These are phyloP conservation scores for Athripsodes cinereus DNA, from an alignment of 2,888 invertebrate genomes.

Conservation along the genomic window DNA sequence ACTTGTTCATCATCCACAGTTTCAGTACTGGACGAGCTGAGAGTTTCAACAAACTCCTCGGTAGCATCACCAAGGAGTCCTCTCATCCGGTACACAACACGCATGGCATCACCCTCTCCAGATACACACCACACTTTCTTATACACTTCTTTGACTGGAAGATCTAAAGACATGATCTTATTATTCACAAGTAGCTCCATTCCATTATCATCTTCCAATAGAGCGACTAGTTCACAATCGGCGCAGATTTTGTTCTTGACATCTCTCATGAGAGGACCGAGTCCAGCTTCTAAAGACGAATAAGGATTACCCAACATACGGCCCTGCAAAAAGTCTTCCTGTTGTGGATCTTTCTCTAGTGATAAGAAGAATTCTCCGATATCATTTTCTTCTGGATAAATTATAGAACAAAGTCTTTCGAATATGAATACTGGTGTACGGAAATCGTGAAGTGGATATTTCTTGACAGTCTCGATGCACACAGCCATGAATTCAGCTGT, in stretches of 20 bases:
- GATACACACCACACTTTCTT: slow-evolving; percentile 83
- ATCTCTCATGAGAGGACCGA: slow-evolving; percentile 96
- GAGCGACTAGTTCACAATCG: slow-evolving; percentile 96
- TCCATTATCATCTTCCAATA: slow-evolving; percentile 96
- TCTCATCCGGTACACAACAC: slow-evolving; percentile 95
- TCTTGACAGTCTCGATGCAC: slow-evolving; percentile 91
- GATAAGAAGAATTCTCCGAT: slow-evolving; percentile 95
- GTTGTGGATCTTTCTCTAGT: slow-evolving; percentile 96
- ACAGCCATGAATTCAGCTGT: slow-evolving; percentile 96
- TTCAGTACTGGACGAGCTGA: slow-evolving; percentile 76
- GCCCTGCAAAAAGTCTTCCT: slow-evolving; percentile 96
- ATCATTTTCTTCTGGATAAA: slow-evolving; percentile 96
- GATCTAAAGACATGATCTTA: slow-evolving; percentile 94
- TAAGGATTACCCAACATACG: slow-evolving; percentile 98
- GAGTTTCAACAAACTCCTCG: slow-evolving; percentile 95
- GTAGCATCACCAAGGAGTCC: slow-evolving; percentile 97
- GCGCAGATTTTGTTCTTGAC: slow-evolving; percentile 98
- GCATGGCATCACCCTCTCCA: slow-evolving; percentile 92
- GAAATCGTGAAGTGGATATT: slow-evolving; percentile 85
- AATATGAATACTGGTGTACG: slow-evolving; percentile 97
- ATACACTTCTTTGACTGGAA: slow-evolving; percentile 90
- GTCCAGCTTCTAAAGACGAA: slow-evolving; percentile 85
- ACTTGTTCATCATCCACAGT: slow-evolving; percentile 91
- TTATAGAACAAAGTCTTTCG: slow-evolving; percentile 93
- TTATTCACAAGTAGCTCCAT: slow-evolving; percentile 97